These are phyloP conservation scores for Oryctolagus cuniculus DNA, from an alignment of 2,113 vertebrate genomes.

Conservation along the genomic window mOryCun1.1 NC_091435.1:35236501-35237000, in stretches of 20 bases:
- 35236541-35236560: not conserved
- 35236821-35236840: too few species aligned
- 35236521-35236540: not conserved
- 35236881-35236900: fast-evolving
- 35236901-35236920: not conserved
- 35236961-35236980: not conserved
- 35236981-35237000: not conserved
- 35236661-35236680: not conserved
- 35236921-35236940: not conserved
- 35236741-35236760: too few species aligned
- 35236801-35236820: too few species aligned
- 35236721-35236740: too few species aligned
- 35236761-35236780: too few species aligned
- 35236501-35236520: not conserved
- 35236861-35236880: not conserved
- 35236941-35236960: not conserved
- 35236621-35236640: not conserved
- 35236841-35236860: not conserved
- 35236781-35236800: too few species aligned
- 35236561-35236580: not conserved
- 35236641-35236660: constrained; percentile 21
- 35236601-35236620: not conserved
- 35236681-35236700: not conserved
- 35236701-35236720: not conserved
- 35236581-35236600: not conserved